Percentiles rank a stretch among this genome's conserved stretches.
These are phyloP conservation scores for Balaeniceps rex DNA, from an alignment of 2,113 vertebrate genomes.

Conservation along the genomic window DNA sequence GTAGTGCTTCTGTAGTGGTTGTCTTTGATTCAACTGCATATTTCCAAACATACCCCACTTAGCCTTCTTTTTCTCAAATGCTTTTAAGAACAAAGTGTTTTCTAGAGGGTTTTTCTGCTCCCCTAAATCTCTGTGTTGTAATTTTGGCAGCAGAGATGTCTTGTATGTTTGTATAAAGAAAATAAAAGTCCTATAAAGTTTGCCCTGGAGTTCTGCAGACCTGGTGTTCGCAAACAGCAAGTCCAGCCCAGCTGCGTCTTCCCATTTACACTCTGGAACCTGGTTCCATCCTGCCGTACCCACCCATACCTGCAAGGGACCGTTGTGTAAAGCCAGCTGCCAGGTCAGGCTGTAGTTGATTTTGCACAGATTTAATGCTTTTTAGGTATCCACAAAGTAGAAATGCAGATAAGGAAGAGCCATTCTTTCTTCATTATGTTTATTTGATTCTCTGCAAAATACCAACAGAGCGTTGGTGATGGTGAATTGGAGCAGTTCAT, in stretches of 20 bases:
- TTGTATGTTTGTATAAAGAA: not conserved
- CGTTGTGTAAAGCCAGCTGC: not conserved
- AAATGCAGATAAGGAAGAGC: not conserved
- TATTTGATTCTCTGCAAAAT: slow-evolving; percentile 39
- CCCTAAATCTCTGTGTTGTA: not conserved
- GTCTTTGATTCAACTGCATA: not conserved
- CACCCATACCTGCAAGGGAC: not conserved
- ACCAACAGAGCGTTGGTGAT: not conserved
- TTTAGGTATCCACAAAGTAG: not conserved
- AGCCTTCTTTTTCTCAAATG: not conserved
- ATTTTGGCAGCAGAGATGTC: not conserved
- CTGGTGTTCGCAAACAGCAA: not conserved
- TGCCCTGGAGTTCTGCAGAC: not conserved
- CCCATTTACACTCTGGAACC: not conserved
- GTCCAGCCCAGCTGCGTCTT: not conserved
- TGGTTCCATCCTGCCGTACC: not conserved
- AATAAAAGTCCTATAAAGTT: not conserved
- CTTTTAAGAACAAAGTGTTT: not conserved
- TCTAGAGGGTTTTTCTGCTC: not conserved
- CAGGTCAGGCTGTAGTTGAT: not conserved
- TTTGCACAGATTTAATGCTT: not conserved
- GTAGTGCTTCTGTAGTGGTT: not conserved
- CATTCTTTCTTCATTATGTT: not conserved
- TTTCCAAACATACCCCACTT: not conserved
- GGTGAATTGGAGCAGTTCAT: not conserved